Evolutionary conservation across 2,888 invertebrate species (phyloP).

Genomic region (Uropetala carovei): DNA sequence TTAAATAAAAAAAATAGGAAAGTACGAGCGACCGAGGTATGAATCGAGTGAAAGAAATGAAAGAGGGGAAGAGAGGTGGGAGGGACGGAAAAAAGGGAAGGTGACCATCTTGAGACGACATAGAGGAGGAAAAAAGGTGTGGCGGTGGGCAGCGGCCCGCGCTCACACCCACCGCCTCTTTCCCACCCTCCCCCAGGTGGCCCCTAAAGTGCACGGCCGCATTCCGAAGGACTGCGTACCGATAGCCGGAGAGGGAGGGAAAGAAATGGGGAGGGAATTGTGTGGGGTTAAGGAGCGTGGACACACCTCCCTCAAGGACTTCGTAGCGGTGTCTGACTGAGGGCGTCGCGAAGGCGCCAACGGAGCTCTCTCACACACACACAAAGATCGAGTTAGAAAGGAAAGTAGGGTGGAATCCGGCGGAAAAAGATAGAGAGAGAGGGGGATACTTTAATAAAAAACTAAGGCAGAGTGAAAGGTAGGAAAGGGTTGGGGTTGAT

Average conservation of each 20-base stretch:
- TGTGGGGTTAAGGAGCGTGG: background rate
- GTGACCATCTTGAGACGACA: background rate
- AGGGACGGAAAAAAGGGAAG: too few relatives aligned
- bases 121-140: background rate
- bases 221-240: background rate
- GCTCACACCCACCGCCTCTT: background rate
- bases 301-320: constrained; percentile 21
- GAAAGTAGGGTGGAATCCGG: background rate
- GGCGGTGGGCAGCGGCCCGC: background rate
- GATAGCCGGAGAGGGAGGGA: background rate
- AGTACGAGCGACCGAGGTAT: too few relatives aligned
- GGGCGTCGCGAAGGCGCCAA: too few relatives aligned
- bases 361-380: background rate
- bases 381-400: background rate
- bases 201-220: background rate
- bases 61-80: too few relatives aligned
- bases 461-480: background rate
- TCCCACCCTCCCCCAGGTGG: too few relatives aligned
- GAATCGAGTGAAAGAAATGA: too few relatives aligned
- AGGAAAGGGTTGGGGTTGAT: background rate
- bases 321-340: background rate
- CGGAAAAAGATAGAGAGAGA: background rate
- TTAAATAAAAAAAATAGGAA: too few relatives aligned
- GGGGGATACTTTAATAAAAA: background rate
- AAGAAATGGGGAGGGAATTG: too few relatives aligned